Evolutionary conservation across 2,888 invertebrate species (phyloP), one percentile per base, ranked within the genome.

Genomic region (Opisthograptis luteolata): DNA sequence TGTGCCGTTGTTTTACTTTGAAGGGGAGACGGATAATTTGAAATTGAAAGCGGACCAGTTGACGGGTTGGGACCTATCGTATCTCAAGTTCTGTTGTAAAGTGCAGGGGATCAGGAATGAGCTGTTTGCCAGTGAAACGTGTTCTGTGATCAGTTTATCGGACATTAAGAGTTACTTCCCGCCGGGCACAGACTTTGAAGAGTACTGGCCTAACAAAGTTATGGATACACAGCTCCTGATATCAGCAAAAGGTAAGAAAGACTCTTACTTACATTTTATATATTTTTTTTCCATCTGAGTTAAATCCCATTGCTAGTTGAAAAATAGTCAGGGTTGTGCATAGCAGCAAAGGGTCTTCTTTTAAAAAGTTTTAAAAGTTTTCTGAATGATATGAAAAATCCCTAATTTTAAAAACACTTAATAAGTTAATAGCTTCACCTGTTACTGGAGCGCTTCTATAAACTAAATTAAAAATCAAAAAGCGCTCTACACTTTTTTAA

Each of bases 21-120:
- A 96, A 83, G 97, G 97, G 62, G 96, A 96, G 88, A 97, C 96
- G n/a, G 97, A 97, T 80, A 96, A 96, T 87, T 91, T 97, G 20
- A 96, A 96, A 78, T 92, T 95, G 55, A 96, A 97, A 76, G 96
- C 97, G 1, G 96, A 96, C 71, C 95, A 96, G 79, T 85, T 97
- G 24, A 96, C 96, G 73, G 97, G 97, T 52, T 98, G 97, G 98
- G 97, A 97, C 84, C 87, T 97, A 62, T 96, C 97, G 0, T 98
- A 98, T 82, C 91, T 98, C 59, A 97, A 97, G 84, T 97, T 98
- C 82, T 97, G 97, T 86, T 97, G 97, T 85, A 97, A 97, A 87
- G 97, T 98, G 60, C 97, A 97, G 85, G 97, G 97, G 40, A 97
- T 97, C 65, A 92, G 97, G 60, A 97, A 97, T 75, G 97, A 97